phyloP scores from a whole-genome alignment of 30 jellyfish, hydroid and myxozoan species.

The Aurelia sp. region DNA sequence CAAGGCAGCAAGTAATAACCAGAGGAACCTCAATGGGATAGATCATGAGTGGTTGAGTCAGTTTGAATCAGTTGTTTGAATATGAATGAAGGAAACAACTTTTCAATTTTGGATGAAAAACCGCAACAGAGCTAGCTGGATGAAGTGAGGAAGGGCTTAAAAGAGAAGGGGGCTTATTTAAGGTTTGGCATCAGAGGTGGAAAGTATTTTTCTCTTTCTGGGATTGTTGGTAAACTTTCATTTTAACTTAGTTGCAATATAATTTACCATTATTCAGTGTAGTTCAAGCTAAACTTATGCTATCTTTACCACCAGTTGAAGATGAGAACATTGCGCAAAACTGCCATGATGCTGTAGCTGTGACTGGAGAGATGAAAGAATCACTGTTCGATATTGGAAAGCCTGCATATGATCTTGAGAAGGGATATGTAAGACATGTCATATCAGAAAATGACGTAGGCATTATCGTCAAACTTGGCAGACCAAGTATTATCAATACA shows the following conservation, averaged over 20 bases:
- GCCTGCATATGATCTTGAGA: constrained; percentile 80
- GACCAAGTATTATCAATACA: constrained; percentile 90
- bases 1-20: too few species aligned
- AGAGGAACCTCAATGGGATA: too few species aligned
- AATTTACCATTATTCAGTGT: neutral
- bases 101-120: too few species aligned
- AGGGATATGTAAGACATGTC: constrained; percentile 87
- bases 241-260: neutral
- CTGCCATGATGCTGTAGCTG: constrained; percentile 84
- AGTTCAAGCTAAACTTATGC: neutral
- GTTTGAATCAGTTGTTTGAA: too few species aligned
- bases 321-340: constrained; percentile 88
- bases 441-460: constrained; percentile 73
- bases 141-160: too few species aligned
- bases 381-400: constrained; percentile 73
- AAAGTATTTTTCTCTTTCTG: too few species aligned
- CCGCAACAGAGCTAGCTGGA: too few species aligned
- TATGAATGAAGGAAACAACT: too few species aligned
- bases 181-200: too few species aligned
- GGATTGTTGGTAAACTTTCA: too few species aligned
- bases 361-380: constrained; percentile 89
- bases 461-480: constrained; percentile 77
- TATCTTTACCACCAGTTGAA: constrained; percentile 28
- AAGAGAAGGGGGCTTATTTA: too few species aligned
- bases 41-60: too few species aligned